Evolutionary conservation across 2,797 vertebrate genomes (phyloP), one percentile per base, ranked within the genome.

Genomic region (Arctocebus calabarensis): DNA sequence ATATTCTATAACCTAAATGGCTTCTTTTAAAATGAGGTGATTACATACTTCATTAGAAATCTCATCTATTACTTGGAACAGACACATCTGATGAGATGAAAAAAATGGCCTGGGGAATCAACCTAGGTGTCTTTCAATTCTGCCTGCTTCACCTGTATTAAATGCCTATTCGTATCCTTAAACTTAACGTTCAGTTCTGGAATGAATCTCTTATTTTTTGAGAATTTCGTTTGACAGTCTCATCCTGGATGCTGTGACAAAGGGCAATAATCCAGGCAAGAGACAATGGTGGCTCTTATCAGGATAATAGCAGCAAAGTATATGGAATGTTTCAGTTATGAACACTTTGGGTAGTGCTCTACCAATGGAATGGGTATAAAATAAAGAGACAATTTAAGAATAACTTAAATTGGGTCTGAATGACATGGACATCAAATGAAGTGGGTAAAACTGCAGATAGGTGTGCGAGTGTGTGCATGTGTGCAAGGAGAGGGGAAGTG

Each of bases 1-100:
- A 27, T 20, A 5, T 52, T 59, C 7, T n/a, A 7, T 66, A 22
- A 78, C 45, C 57, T 68, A 79, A 61, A 90, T 27, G 27, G 7
- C 52, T 74, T 22, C 16, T 83, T 32, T 37, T 57, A 23, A 22
- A 25, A 0, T 79, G 29, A 64, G 14, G 23, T 62, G 22, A 57
- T 34, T 22, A n/a, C 2, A 62, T 43, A 61, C 14, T 94, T 94
- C n/a, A 43, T 81, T 71, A 96, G 66, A 81, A 52, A 77, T 70
- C 1, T 89, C 22, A 45, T 88, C 32, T 82, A 1, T 84, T 84
- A 37, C 34, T 27, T 70, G 68, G 10, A 90, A 73, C 6, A 81
- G 34, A n/a, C 25, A 25, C 13, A 55, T 37, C 57, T 87, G 45
- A 34, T 71, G 57, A 83, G 6, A 27, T 85, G 12, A 66, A 73